A percentile compares a stretch with the other conserved stretches of the same genome.
Evolutionary conservation across 1,140 invertebrate genomes (phyloP).

Genomic region (Anoplophora glabripennis): DNA sequence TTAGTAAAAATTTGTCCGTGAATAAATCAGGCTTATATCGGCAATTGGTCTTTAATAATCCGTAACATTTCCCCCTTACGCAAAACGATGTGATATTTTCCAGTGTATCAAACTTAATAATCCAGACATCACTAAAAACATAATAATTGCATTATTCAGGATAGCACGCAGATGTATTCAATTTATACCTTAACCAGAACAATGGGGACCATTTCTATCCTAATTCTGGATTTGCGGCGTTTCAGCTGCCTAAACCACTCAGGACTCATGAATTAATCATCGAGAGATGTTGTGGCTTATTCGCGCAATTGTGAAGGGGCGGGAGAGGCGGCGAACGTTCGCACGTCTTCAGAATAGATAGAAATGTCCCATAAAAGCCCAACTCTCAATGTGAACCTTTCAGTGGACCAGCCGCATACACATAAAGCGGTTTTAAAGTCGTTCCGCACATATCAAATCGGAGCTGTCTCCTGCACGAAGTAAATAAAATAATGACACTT

Average conservation of each 20-base stretch:
- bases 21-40: no score
- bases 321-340: conserved; percentile 24
- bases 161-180: conserved; percentile 29
- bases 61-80: no score
- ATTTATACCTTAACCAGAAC: conserved; percentile 36
- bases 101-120: conserved; percentile 20
- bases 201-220: conserved; percentile 38
- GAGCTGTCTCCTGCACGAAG: neutral
- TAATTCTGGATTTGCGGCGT: conserved; percentile 44
- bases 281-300: conserved; percentile 41
- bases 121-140: conserved; percentile 17
- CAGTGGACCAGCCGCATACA: conserved; percentile 17
- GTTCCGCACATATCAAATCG: conserved; percentile 16
- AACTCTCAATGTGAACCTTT: conserved; percentile 23
- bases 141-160: conserved; percentile 25
- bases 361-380: conserved; percentile 36
- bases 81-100: conserved; percentile 3
- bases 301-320: conserved; percentile 31
- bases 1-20: no score
- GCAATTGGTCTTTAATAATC: no score
- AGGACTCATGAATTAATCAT: conserved; percentile 46
- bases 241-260: conserved; percentile 41
- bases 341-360: conserved; percentile 40
- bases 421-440: conserved; percentile 16
- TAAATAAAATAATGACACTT: no score